phyloP scores from a whole-genome alignment of 1,140 invertebrate genomes.

The Antheraea mylitta region DNA sequence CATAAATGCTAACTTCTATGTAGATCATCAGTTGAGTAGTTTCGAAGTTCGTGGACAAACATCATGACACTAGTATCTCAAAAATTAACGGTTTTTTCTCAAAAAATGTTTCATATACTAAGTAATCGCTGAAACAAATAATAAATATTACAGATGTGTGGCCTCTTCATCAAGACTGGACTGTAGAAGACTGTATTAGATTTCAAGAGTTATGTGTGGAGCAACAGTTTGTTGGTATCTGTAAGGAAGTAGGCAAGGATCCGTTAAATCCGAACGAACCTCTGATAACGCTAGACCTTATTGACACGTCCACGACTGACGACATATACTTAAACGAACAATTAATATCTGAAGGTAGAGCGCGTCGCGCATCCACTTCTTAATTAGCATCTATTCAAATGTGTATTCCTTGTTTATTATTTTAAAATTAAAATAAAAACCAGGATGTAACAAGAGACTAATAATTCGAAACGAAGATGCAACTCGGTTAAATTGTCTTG shows the following conservation, averaged over 20 bases:
- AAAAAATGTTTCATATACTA: background rate
- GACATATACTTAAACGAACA: slow-evolving; percentile 78
- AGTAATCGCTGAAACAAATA: background rate
- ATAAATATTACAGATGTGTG: slow-evolving; percentile 70
- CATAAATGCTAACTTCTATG: too few species aligned
- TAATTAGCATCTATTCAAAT: slow-evolving; percentile 18
- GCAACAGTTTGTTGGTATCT: slow-evolving; percentile 78
- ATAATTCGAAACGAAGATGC: background rate
- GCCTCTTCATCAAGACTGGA: slow-evolving; percentile 80
- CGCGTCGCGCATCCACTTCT: slow-evolving; percentile 49
- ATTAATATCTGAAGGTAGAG: slow-evolving; percentile 76
- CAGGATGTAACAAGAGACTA: slow-evolving; percentile 8
- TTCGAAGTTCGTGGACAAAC: too few species aligned
- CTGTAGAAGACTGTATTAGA: slow-evolving; percentile 78
- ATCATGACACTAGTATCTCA: too few species aligned
- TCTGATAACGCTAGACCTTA: slow-evolving; percentile 77
- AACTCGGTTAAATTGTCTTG: background rate
- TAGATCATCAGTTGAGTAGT: too few species aligned
- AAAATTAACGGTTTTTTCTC: too few species aligned
- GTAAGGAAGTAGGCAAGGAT: slow-evolving; percentile 74
- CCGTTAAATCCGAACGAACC: slow-evolving; percentile 70
- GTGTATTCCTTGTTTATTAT: background rate
- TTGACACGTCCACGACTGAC: slow-evolving; percentile 76
- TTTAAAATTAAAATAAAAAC: background rate
- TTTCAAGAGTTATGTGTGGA: slow-evolving; percentile 81